phyloP scores from a whole-genome alignment of 1,140 invertebrate species.

The Apis dorsata region DNA sequence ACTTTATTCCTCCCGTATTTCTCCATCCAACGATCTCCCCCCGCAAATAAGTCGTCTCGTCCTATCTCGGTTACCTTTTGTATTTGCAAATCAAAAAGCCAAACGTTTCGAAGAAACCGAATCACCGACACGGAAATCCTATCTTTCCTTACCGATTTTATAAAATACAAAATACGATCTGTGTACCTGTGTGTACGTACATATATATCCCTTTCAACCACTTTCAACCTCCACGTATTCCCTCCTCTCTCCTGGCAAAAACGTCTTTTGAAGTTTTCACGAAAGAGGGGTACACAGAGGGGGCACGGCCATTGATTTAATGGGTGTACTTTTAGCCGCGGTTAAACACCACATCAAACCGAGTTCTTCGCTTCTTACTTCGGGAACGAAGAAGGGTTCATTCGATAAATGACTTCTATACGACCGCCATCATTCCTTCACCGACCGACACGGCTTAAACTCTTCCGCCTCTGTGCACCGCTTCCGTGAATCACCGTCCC shows the following conservation, averaged over 20 bases:
- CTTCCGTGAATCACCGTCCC: conserved; percentile 25
- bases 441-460: background rate
- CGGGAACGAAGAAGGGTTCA: conserved; percentile 36
- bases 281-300: conserved; percentile 8
- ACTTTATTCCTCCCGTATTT: no score
- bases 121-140: conserved; percentile 35
- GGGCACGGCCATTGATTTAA: conserved; percentile 60
- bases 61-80: background rate
- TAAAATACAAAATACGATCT: conserved; percentile 23
- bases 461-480: background rate
- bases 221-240: conserved; percentile 14
- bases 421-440: conserved; percentile 42
- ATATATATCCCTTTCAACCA: background rate
- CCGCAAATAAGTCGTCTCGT: background rate
- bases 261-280: conserved; percentile 63
- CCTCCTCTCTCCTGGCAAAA: conserved; percentile 35
- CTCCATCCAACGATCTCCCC: background rate
- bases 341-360: conserved; percentile 65
- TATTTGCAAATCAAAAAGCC: conserved; percentile 34
- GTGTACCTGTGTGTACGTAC: conserved; percentile 9
- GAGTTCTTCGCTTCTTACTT: conserved; percentile 34
- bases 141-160: conserved; percentile 41
- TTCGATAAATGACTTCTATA: conserved; percentile 57
- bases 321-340: conserved; percentile 53
- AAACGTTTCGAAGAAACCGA: conserved; percentile 9